A percentile compares a stretch with the other conserved stretches of the same genome.
Evolutionary conservation across 1,140 invertebrate species (phyloP).

Genomic region (Cydia strobilella): DNA sequence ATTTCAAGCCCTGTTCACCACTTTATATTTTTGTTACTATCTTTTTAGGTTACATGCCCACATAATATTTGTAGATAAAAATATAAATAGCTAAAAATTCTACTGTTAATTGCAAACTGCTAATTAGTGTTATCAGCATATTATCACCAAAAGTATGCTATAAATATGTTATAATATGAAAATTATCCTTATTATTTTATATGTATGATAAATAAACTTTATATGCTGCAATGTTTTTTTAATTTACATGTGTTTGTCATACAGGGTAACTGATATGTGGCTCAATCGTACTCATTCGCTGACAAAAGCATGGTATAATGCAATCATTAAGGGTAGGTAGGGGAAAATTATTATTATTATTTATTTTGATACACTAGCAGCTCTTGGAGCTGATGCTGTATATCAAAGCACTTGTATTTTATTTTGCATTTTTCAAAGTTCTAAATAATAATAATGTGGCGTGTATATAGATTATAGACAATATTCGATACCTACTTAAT

Average conservation of each 20-base stretch:
- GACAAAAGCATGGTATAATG: not conserved
- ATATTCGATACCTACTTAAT: not conserved
- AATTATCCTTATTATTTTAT: constrained; percentile 4
- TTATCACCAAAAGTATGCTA: constrained; percentile 21
- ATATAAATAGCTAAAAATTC: not conserved
- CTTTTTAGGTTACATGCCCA: not conserved
- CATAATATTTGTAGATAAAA: not conserved
- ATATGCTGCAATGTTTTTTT: not conserved
- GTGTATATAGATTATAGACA: not conserved
- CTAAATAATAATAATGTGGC: too few relatives aligned
- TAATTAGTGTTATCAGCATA: constrained; percentile 13
- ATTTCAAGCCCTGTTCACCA: too few relatives aligned
- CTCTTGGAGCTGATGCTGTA: too few relatives aligned
- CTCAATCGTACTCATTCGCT: not conserved
- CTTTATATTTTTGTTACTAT: not conserved
- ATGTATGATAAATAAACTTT: constrained; percentile 13
- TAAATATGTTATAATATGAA: not conserved
- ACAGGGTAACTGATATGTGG: not conserved
- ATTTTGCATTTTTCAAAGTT: too few relatives aligned
- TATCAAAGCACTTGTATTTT: too few relatives aligned
- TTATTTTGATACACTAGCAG: too few relatives aligned
- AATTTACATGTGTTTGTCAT: not conserved
- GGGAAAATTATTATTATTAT: too few relatives aligned
- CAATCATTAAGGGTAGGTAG: too few relatives aligned
- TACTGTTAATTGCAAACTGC: not conserved